Percentiles rank a stretch among this genome's conserved stretches.
phyloP scores from a whole-genome alignment of 2,888 invertebrate genomes.

The Morinoia aosen region DNA sequence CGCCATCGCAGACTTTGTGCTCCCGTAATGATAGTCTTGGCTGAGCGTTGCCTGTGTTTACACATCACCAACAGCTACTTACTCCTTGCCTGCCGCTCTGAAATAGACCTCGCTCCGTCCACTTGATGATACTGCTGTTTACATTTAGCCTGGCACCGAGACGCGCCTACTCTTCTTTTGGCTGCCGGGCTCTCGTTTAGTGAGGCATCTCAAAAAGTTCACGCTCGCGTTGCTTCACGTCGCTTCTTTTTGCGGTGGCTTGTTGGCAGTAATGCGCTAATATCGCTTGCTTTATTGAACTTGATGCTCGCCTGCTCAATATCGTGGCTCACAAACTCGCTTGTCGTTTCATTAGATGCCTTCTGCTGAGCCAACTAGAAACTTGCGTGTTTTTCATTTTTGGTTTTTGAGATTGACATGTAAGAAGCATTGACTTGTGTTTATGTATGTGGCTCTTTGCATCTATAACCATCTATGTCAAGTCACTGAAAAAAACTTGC shows the following conservation, averaged over 20 bases:
- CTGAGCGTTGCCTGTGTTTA: slow-evolving; percentile 41
- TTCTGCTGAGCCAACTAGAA: not conserved
- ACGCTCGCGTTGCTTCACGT: slow-evolving; percentile 16
- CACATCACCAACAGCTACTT: slow-evolving; percentile 45
- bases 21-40: slow-evolving; percentile 34
- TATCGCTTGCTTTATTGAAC: slow-evolving; percentile 44
- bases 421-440: too few species aligned
- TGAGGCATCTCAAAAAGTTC: slow-evolving; percentile 21
- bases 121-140: slow-evolving; percentile 48
- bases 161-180: slow-evolving; percentile 23
- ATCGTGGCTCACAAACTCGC: not conserved
- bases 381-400: not conserved
- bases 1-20: not conserved
- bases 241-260: slow-evolving; percentile 20
- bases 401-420: not conserved
- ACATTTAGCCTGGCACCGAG: slow-evolving; percentile 39
- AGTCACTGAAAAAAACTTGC: too few species aligned
- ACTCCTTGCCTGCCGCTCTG: slow-evolving; percentile 36
- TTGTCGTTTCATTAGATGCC: not conserved
- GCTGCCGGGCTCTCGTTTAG: not conserved
- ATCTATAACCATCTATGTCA: too few species aligned
- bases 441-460: too few species aligned
- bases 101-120: slow-evolving; percentile 48
- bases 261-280: slow-evolving; percentile 27
- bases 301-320: slow-evolving; percentile 36